Percentiles rank a stretch among this genome's conserved stretches.
Evolutionary conservation across 2,113 vertebrate species (phyloP).

Genomic region (Microtus montanus): DNA sequence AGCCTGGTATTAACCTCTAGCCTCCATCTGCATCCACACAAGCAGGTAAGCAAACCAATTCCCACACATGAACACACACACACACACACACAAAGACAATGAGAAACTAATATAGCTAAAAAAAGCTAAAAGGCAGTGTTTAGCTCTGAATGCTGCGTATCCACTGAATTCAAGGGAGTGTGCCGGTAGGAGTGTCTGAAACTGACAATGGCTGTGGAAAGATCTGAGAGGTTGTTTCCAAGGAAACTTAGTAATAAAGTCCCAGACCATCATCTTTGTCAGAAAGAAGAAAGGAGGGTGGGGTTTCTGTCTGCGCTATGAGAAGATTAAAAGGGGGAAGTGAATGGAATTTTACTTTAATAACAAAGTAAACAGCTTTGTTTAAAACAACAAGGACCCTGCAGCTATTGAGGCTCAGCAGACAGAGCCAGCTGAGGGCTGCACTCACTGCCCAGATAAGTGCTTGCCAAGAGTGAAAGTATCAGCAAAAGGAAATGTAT

Average conservation of each 20-base stretch:
- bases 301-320: constrained; percentile 21
- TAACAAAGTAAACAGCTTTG: constrained; percentile 74
- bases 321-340: constrained; percentile 65
- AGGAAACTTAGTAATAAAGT: constrained; percentile 64
- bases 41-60: background rate
- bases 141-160: constrained; percentile 46
- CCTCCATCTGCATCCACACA: background rate
- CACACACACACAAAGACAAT: background rate
- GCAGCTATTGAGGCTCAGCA: constrained; percentile 75
- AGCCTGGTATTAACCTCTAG: background rate
- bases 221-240: constrained; percentile 55
- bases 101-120: constrained; percentile 33
- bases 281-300: background rate
- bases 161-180: constrained; percentile 48
- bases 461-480: constrained; percentile 84
- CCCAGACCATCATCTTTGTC: constrained; percentile 45
- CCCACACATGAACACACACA: background rate
- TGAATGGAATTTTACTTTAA: constrained; percentile 67
- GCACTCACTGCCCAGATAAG: constrained; percentile 83
- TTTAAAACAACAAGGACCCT: constrained; percentile 52
- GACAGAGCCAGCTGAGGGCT: constrained; percentile 76
- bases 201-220: constrained; percentile 50
- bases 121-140: constrained; percentile 54
- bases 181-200: constrained; percentile 55
- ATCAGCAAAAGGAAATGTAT: constrained; percentile 84